Conservation (phyloP, 2,888 invertebrate genomes). For the Agonum fuliginosum region DNA sequence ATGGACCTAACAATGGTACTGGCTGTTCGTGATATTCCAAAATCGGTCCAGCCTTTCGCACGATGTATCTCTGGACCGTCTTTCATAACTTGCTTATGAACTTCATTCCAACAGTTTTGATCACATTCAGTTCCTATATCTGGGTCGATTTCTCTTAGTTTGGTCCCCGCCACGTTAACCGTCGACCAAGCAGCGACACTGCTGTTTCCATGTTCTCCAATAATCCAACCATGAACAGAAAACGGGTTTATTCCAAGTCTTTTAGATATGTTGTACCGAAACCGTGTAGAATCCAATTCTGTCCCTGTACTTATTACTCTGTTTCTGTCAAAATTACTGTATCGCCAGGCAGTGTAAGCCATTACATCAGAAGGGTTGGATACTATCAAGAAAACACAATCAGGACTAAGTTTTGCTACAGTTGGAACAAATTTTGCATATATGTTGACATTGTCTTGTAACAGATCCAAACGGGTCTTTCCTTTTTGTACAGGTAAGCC, state of each 20-base stretch:
- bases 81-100: constrained; percentile 67
- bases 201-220: constrained; percentile 81
- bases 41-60: constrained; percentile 85
- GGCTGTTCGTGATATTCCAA: constrained; percentile 91
- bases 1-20: constrained; percentile 83
- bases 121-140: constrained; percentile 74
- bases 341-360: constrained; percentile 80
- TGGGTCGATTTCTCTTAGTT: constrained; percentile 75
- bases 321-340: constrained; percentile 77
- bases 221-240: constrained; percentile 77
- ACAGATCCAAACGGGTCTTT: constrained; percentile 88
- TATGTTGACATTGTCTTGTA: constrained; percentile 80
- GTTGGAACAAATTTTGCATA: constrained; percentile 75
- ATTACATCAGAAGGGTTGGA: constrained; percentile 79
- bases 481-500: constrained; percentile 91
- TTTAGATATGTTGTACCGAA: constrained; percentile 77
- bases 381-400: constrained; percentile 76
- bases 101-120: constrained; percentile 83
- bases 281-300: constrained; percentile 78
- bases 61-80: neutral
- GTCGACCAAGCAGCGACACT: constrained; percentile 80
- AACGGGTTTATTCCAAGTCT: constrained; percentile 75
- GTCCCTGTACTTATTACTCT: constrained; percentile 77
- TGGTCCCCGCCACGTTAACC: constrained; percentile 78
- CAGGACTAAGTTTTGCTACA: constrained; percentile 77